Base-by-base conservation (phyloP, 2,113 vertebrate species). In the Sphaerodactylus townsendi region DNA sequence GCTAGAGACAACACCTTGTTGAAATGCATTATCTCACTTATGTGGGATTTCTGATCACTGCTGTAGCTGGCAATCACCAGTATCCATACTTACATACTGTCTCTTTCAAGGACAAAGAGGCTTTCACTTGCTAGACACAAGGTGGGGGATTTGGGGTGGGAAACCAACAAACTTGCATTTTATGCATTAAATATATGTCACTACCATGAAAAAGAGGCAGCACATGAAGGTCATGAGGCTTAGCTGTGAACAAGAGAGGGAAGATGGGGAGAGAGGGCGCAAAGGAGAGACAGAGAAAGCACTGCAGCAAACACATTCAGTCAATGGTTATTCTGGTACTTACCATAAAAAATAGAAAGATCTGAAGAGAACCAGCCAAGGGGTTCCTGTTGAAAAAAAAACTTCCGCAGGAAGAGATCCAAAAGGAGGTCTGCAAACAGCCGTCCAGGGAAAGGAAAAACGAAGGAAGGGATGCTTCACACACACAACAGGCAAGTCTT, bases 331-430 rank as follows among this genome's bases (percentile, higher is more conserved):
- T 82, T 94, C 95, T 85, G 89, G 92, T 93, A 98, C 98, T 98
- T 97, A 98, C 98, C 97, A 95, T 96, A 94, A 95, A 95, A n/a
- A 96, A 96, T 93, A 97, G 95, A 95, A 95, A 96, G 94, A 94
- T 93, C 95, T 93, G 93, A 95, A 94, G 95, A 93, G 92, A 96
- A 92, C 83, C 93, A 93, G 91, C 93, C 87, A 88, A 88, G 85
- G 81, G 86, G 91, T 92, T 87, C 90, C 88, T 94, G 94, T 92
- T 91, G 86, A 68, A 50, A 68, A n/a, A 21, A 11, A 19, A 46
- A 81, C 71, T 92, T 87, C 86, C 78, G 71, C 46, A 85, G 86
- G 89, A 81, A 93, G 88, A 89, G 90, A 93, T 94, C 93, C 94
- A 87, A 90, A 64, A 46, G 87, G 90, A 83, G 92, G 89, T 90